Evolutionary conservation across 2,888 invertebrate genomes (phyloP).

Genomic region (Lasioglossum vierecki): DNA sequence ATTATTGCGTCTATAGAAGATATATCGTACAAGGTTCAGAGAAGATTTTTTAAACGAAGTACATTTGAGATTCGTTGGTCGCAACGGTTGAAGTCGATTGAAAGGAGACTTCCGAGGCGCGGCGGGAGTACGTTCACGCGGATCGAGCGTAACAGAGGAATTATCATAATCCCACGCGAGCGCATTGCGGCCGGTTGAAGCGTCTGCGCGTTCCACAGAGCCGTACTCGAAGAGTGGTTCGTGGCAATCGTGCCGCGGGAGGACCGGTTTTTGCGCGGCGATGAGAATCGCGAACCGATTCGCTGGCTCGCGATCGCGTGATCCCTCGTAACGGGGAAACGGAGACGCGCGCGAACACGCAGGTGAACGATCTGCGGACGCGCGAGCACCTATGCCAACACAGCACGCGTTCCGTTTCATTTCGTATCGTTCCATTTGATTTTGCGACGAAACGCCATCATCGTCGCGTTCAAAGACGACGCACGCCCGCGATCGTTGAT

Average conservation of each 20-base stretch:
- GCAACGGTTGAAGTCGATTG: neutral
- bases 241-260: neutral
- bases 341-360: neutral
- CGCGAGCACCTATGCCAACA: neutral
- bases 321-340: slow-evolving; percentile 42
- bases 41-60: no score
- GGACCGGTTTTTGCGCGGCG: slow-evolving; percentile 49
- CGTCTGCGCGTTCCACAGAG: neutral
- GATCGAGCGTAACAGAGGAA: slow-evolving; percentile 29
- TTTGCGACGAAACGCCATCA: neutral
- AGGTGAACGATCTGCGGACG: slow-evolving; percentile 46
- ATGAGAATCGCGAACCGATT: slow-evolving; percentile 36
- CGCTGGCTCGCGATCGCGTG: slow-evolving; percentile 44
- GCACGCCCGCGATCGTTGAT: neutral
- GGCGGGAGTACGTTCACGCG: slow-evolving; percentile 16
- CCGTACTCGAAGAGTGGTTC: slow-evolving; percentile 11
- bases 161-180: slow-evolving; percentile 16
- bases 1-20: no score
- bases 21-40: slow-evolving; percentile 22
- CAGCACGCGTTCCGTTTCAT: neutral
- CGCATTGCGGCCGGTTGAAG: neutral
- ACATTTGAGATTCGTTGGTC: neutral
- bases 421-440: neutral
- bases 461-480: neutral
- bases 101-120: slow-evolving; percentile 9